Percentiles rank a stretch among this genome's conserved stretches.
These are phyloP conservation scores for Virgularia gustaviana DNA, from an alignment of 92 coral and sea anemone genomes.

Conservation along the genomic window DNA sequence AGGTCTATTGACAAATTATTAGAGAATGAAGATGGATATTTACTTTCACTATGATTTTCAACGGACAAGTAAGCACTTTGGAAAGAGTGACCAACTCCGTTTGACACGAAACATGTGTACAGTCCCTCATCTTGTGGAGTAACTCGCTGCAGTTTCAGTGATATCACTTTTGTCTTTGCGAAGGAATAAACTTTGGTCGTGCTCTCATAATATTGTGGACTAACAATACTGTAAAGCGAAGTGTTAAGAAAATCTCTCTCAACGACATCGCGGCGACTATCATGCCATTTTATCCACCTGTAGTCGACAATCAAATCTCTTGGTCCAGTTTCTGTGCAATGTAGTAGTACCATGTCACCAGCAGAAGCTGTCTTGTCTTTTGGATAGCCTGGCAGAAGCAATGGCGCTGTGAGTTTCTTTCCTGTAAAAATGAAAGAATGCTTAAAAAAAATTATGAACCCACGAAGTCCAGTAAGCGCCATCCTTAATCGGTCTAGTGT, in stretches of 20 bases:
- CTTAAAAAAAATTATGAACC: too few relatives aligned
- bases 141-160: not conserved
- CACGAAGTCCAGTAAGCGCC: too few relatives aligned
- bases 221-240: not conserved
- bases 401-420: not conserved
- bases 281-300: slow-evolving; percentile 27
- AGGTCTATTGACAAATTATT: not conserved
- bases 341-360: not conserved
- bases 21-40: not conserved
- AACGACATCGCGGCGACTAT: not conserved
- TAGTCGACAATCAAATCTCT: slow-evolving; percentile 4
- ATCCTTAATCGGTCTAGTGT: too few relatives aligned
- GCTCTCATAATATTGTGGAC: slow-evolving; percentile 4
- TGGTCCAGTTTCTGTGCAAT: slow-evolving; percentile 3
- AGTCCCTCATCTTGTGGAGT: slow-evolving; percentile 20
- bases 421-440: not conserved
- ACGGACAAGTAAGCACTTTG: slow-evolving; percentile 14
- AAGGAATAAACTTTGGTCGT: not conserved
- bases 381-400: slow-evolving; percentile 25
- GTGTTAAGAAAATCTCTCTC: not conserved
- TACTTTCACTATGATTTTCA: slow-evolving; percentile 7
- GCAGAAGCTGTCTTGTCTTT: not conserved
- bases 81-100: not conserved
- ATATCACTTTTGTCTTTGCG: not conserved
- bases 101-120: slow-evolving; percentile 19